These are phyloP conservation scores for Pseudorhombus dupliciocellatus DNA, from an alignment of 2,113 vertebrate genomes.

Conservation along the genomic window DNA sequence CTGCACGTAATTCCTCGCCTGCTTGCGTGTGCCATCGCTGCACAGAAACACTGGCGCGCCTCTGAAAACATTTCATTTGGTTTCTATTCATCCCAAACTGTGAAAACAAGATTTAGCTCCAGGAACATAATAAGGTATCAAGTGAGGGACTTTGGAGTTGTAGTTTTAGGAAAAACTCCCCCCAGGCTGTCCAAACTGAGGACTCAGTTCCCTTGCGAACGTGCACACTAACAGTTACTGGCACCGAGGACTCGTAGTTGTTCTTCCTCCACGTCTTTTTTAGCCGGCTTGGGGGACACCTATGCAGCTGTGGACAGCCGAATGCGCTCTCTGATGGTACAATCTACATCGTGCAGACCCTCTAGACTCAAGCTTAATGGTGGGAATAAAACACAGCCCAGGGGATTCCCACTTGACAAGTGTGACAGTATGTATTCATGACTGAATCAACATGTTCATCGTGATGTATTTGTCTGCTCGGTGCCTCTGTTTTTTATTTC, in stretches of 20 bases:
- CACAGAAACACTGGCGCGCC: conserved; percentile 21
- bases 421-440: conserved; percentile 9
- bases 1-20: conserved; percentile 41
- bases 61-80: conserved; percentile 32
- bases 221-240: background rate
- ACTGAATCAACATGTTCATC: conserved; percentile 18
- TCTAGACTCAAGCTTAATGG: background rate
- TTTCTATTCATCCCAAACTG: conserved; percentile 37
- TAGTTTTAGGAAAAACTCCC: conserved; percentile 1
- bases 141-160: background rate
- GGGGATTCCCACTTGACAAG: conserved; percentile 17
- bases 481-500: conserved; percentile 42
- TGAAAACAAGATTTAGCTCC: conserved; percentile 26
- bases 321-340: background rate
- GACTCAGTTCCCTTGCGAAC: background rate
- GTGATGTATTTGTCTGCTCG: conserved; percentile 42
- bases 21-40: background rate
- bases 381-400: conserved; percentile 10
- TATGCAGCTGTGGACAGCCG: background rate
- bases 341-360: background rate
- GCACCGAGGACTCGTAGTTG: background rate
- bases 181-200: background rate
- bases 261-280: background rate
- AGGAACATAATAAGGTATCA: conserved; percentile 8
- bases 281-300: background rate